Base-by-base conservation (phyloP, 2,113 vertebrate genomes). In the mouse (Mus musculus) region DNA sequence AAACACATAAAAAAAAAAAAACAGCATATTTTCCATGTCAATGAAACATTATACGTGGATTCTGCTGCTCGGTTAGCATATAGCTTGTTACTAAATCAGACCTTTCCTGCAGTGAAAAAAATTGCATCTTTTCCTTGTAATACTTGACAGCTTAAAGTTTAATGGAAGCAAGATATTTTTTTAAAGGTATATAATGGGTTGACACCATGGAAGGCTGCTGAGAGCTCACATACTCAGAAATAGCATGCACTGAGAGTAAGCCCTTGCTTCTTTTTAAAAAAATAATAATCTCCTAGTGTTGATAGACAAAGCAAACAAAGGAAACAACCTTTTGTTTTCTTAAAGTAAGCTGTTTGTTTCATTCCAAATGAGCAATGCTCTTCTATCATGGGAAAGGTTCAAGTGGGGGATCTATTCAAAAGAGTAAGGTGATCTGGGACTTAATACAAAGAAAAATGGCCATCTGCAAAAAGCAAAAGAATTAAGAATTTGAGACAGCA, bases 41-140 rank as follows among this genome's bases (percentile, higher is more conserved):
- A 56, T 56, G 75, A 98, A 97, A 90, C 84, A 89, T 95, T 96
- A 92, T 90, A 73, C 78, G 94, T n/a, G n/a, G 94, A 98, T 98
- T 95, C 86, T 98, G 56, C 78, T 98, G 76, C 94, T 96, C 59
- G 96, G 71, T 93, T 97, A 97, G 93, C 30, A 80, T 98, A 94
- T 97, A 97, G 94, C 95, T 98, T 82, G 71, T 98, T 98, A 94
- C 73, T 96, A 94, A 98, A 98, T 96, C 77, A 52, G 94, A 96
- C 95, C 95, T 98, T 98, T 98, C 95, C 95, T 93, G 92, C 90
- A 95, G 92, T 95, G 96, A 97, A 98, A 98, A 98, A 97, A 97
- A 96, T 81, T 97, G 46, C 85, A 95, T 36, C 97, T 97, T 98
- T 98, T 97, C 94, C 89, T 97, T 97, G 71, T 95, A 93, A 97